Base-by-base conservation (phyloP, 2,888 invertebrate genomes). In the Eubasilissa splendida region DNA sequence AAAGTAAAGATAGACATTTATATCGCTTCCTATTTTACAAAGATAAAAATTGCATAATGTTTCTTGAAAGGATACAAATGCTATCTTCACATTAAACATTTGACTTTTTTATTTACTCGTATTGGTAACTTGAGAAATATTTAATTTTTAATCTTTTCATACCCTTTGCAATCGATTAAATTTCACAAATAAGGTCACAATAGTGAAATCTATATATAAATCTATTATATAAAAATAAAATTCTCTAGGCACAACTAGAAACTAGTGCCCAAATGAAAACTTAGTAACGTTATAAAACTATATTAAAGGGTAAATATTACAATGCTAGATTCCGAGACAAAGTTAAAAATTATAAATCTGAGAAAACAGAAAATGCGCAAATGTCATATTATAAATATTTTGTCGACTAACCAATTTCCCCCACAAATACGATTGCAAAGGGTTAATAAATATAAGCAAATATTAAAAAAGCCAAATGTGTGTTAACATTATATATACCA, bases 81-180 rank as follows among this genome's bases (percentile, higher is more conserved):
- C 73, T 73, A 53, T 22, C 78, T 78, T 73, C 22, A 63, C 50
- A 73, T 54, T 56, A 63, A 73, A 65, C 78, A 73, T 73, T 78
- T 78, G 75, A 60, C 75, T 52, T 14, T 75, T 75, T 75, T 22
- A 50, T 60, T 14, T 60, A 75, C 60, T 75, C 60, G 54, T 65
- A 33, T 60, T 8, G 60, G 12, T 60, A 22, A 42, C 42, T 42
- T 42, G 42, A 5, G 7, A 42, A 42, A 4, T 22, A 22, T 42
- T 42, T 42, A 4, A 42, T 42, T 42, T 42, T 42, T 42, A 42
- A 42, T 42, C 42, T 42, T 42, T 42, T 42, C 4, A 42, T 42
- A 42, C 42, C 42, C 42, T 42, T 42, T 42, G 42, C 42, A 42
- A 42, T 42, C 42, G 4, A 42, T 5, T 42, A 42, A 42, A 42